These are phyloP conservation scores for Vidua chalybeata DNA, from an alignment of 2,113 vertebrate genomes.

Conservation along the genomic window DNA sequence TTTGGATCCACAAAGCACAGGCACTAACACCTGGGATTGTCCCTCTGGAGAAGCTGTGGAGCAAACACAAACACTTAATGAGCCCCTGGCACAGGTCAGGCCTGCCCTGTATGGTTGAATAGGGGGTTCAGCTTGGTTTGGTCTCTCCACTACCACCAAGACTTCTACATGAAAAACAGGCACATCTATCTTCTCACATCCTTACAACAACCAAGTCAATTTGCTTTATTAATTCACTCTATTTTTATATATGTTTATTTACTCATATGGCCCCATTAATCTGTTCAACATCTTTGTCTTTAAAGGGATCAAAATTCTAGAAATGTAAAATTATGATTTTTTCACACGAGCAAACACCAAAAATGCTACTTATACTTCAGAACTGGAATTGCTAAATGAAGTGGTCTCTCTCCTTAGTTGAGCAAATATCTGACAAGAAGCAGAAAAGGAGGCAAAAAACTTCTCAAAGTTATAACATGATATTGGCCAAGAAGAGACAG, in stretches of 20 bases:
- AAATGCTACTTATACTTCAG: not conserved
- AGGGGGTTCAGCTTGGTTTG: not conserved
- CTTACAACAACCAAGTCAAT: not conserved
- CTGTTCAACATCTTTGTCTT: not conserved
- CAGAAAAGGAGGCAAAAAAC: not conserved
- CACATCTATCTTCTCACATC: not conserved
- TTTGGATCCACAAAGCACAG: conserved; percentile 20
- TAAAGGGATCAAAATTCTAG: not conserved
- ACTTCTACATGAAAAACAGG: not conserved
- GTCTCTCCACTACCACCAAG: not conserved
- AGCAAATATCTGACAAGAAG: not conserved
- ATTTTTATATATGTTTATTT: not conserved
- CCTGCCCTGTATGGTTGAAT: not conserved
- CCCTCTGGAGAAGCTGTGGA: not conserved
- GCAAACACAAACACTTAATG: not conserved
- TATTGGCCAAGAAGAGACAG: not conserved
- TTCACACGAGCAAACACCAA: not conserved
- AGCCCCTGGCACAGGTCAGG: not conserved
- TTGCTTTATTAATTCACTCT: not conserved
- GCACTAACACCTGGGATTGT: not conserved
- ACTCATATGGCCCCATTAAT: not conserved
- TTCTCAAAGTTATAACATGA: not conserved
- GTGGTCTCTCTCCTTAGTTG: not conserved
- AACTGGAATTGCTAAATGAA: not conserved
- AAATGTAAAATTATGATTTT: not conserved